Base-by-base conservation (phyloP, 2,113 vertebrate species). In the Protobothrops mucrosquamatus region DNA sequence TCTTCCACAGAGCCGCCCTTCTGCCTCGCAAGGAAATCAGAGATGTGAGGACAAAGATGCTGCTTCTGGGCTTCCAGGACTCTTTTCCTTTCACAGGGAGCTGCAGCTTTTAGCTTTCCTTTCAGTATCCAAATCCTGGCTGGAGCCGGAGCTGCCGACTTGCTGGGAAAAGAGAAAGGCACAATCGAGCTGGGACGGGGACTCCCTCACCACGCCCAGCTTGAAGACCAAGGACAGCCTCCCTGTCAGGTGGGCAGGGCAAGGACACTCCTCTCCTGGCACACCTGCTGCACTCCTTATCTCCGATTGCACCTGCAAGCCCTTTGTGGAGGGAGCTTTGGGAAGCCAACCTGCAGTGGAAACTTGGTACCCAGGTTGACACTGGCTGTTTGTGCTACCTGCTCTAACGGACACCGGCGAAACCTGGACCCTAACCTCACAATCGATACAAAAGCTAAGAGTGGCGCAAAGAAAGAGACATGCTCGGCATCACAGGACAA, bases 391-490 rank as follows among this genome's bases (percentile, higher is more conserved):
- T 14, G 12, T 15, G 64, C 61, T 14, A 6, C 3, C 4, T 64
- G 11, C n/a, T 64, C 11, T 64, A 1, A n/a, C 3, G 1, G 2
- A n/a, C 4, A 12, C 4, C 29, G 0, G 12, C 2, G 4, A 69
- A 69, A n/a, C 64, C 5, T 5, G 2, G 12, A 15, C 26, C 29
- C 26, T 64, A 12, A 64, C 4, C 61, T 64, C 61, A 14, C 61
- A 5, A n/a, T 64, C 26, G 2, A 64, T n/a, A 6, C 26, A 29
- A 14, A 64, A 64, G 61, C 61, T 12, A 5, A 3, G 4, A 2
- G 4, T 5, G 26, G 26, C 0, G 11, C 61, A n/a, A 64, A 64
- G 11, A 11, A 29, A 64, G 59, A 29, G 29, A 4, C 26, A 29
- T 12, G 24, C 59, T 12, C 3, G 3, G 59, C 59, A 12, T 61